A percentile compares a stretch with the other conserved stretches of the same genome.
These are phyloP conservation scores for Leguminivora glycinivorella DNA, from an alignment of 1,140 invertebrate species.

Conservation along the genomic window DNA sequence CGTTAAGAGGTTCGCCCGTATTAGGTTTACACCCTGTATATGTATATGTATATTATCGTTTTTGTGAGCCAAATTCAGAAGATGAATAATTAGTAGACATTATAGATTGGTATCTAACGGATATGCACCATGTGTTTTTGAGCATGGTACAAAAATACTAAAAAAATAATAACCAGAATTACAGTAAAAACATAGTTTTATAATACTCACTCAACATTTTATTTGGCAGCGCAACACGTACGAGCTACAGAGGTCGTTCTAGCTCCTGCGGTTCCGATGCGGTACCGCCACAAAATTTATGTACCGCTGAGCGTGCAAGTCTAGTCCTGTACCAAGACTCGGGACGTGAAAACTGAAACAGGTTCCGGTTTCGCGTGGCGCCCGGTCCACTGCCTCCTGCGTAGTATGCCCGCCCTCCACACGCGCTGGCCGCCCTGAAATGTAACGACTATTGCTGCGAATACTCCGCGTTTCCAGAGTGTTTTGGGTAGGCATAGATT, in stretches of 20 bases:
- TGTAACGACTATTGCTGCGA: slow-evolving; percentile 59
- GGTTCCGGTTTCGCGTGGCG: slow-evolving; percentile 43
- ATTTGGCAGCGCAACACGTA: slow-evolving; percentile 65
- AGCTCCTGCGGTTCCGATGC: slow-evolving; percentile 71
- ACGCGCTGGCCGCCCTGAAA: slow-evolving; percentile 39
- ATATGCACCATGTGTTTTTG: no score
- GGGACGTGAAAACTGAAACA: slow-evolving; percentile 45
- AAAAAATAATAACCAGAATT: background rate
- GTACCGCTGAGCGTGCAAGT: slow-evolving; percentile 67
- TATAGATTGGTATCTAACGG: no score
- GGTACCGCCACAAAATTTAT: slow-evolving; percentile 72
- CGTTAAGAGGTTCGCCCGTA: no score
- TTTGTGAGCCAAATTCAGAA: no score
- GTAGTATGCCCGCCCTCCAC: background rate
- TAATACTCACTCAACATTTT: slow-evolving; percentile 50
- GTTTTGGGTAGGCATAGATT: slow-evolving; percentile 51
- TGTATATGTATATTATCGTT: no score
- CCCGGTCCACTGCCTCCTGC: slow-evolving; percentile 51
- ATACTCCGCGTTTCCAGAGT: slow-evolving; percentile 48
- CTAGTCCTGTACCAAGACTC: slow-evolving; percentile 51
- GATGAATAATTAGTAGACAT: no score
- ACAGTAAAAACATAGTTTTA: slow-evolving; percentile 33
- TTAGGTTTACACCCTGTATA: no score
- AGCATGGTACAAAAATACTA: background rate
- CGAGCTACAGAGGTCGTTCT: slow-evolving; percentile 56